phyloP scores from a whole-genome alignment of 2,113 vertebrate genomes.

The Trichomycterus rosablanca region DNA sequence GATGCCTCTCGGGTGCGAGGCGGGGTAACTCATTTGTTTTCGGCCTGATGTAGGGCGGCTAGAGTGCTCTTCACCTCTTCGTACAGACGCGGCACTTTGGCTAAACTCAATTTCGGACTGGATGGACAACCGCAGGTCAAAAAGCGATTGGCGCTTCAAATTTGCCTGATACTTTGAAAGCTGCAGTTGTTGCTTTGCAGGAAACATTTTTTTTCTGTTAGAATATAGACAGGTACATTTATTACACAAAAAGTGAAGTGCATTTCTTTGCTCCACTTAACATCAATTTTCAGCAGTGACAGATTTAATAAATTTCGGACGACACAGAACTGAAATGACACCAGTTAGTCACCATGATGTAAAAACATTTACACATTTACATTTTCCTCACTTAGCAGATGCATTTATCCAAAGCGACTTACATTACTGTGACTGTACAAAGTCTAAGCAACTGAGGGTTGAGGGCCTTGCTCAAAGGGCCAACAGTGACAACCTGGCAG shows the following conservation, averaged over 20 bases:
- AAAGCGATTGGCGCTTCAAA: constrained; percentile 10
- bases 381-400: no score
- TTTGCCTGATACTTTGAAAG: constrained; percentile 14
- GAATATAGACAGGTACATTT: neutral
- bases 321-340: no score
- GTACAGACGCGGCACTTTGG: constrained; percentile 14
- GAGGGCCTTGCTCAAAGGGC: no score
- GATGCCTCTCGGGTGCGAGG: constrained; percentile 36
- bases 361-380: no score
- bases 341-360: no score
- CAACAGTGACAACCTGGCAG: no score
- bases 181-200: constrained; percentile 4
- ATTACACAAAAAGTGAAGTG: neutral
- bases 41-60: constrained; percentile 21
- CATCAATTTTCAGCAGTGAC: neutral
- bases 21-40: constrained; percentile 36
- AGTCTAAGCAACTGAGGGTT: no score
- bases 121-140: constrained; percentile 18
- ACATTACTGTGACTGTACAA: no score
- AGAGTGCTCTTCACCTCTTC: constrained; percentile 29
- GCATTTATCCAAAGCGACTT: no score
- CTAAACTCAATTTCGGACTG: constrained; percentile 27
- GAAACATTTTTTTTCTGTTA: constrained; percentile 4
- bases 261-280: constrained; percentile 1
- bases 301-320: no score